These are phyloP conservation scores for Hydriomena furcata DNA, from an alignment of 2,888 invertebrate species.

Conservation along the genomic window DNA sequence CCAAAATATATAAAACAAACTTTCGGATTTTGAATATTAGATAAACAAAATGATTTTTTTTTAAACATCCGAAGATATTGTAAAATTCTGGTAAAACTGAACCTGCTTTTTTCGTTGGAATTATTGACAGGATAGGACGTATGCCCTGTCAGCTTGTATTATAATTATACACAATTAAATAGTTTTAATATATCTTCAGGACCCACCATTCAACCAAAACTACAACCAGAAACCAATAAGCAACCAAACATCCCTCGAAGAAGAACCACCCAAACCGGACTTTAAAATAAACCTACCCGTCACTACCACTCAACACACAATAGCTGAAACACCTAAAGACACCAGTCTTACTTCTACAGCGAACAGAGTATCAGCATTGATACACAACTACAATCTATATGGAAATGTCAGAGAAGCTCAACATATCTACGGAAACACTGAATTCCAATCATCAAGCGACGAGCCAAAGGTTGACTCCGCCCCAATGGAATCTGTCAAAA, in stretches of 20 bases:
- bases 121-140: too few species aligned
- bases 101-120: too few species aligned
- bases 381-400: conserved; percentile 76
- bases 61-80: too few species aligned
- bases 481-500: conserved; percentile 72
- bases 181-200: conserved; percentile 1
- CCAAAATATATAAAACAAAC: too few species aligned
- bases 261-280: conserved; percentile 67
- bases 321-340: conserved; percentile 60
- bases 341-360: conserved; percentile 68
- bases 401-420: conserved; percentile 72
- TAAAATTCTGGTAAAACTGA: too few species aligned
- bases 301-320: conserved; percentile 56
- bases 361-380: conserved; percentile 73
- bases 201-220: conserved; percentile 6
- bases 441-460: conserved; percentile 61
- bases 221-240: conserved; percentile 50
- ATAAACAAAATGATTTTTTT: too few species aligned
- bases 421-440: conserved; percentile 75
- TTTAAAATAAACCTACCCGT: conserved; percentile 79
- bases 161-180: too few species aligned
- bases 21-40: too few species aligned
- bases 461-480: conserved; percentile 68
- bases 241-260: conserved; percentile 63
- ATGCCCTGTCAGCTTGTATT: too few species aligned